Evolutionary conservation across 2,797 vertebrate species (phyloP), one percentile per base, ranked within the genome.

Genomic region (Mallotus villosus): DNA sequence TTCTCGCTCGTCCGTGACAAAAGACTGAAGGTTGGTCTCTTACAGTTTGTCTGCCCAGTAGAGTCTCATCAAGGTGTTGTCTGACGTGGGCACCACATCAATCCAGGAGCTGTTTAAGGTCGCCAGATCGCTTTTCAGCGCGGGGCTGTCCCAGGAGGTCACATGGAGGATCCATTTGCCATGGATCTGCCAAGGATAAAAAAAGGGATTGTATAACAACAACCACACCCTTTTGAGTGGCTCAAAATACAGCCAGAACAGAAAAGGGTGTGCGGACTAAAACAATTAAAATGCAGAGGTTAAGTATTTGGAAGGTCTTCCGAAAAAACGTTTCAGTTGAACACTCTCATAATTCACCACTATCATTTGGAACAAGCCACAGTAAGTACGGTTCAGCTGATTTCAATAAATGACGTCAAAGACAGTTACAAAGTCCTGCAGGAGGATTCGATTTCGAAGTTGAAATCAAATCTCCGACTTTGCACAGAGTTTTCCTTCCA

Each of bases 1-100:
- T 59, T 22, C 21, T 24, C 21, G 11, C n/a, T 21, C 19, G 21
- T 57, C 6, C n/a, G 7, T n/a, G 19, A n/a, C 16, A n/a, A 7
- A 22, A 22, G 21, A 9, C 6, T 4, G n/a, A n/a, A 24, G 11
- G 21, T 59, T 24, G 1, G 11, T 21, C 57, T 41, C 85, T 87
- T 79, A 92, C 91, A 92, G 72, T 27, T 87, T 88, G 75, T 92
- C 91, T 4, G 90, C 85, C 91, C 90, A 92, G 85, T 90, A 90
- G 61, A 92, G 7, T 53, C 75, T 79, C 29, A 90, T 78, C 74
- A 81, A 73, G 29, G 63, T 77, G 1, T 11, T 85, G 65, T 90
- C 83, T 0, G 86, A 74, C 51, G 90, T 87, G 11, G 89, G 67
- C 0, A 87, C 87, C 57, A 90, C 63, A 0, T 92, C 89, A 46